Evolutionary conservation across 2,113 vertebrate species (phyloP), one percentile per base, ranked within the genome.

Genomic region (Eolophus roseicapilla): DNA sequence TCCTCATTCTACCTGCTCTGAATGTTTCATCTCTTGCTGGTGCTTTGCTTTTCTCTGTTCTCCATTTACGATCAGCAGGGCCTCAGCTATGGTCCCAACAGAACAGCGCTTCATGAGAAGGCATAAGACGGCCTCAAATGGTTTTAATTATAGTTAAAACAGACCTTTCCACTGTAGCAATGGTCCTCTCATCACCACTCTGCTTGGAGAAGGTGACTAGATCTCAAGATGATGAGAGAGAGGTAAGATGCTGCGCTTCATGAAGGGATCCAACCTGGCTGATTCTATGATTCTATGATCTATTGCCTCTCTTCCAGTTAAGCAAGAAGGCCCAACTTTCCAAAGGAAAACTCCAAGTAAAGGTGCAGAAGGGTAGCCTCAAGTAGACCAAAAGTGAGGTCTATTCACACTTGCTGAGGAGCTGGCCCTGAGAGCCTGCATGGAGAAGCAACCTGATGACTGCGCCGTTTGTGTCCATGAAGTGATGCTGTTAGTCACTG

Each of bases 21-120:
- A 89, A 64, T 46, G 33, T 82, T 94, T 96, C 57, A 87, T 95
- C 73, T 82, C 46, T 73, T 75, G 29, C 73, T 79, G 77, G 86
- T 16, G 18, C 50, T 82, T 81, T 71, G 65, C 49, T 52, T 91
- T 87, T n/a, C 69, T 93, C 65, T 92, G 57, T 87, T 90, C 70
- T 92, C 59, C 28, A 39, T 52, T 87, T 85, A 44, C 28, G 49
- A 43, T 75, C 88, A 55, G 39, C 39, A 31, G 6, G 47, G 84
- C 70, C 73, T 87, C 89, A 82, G 52, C 52, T 78, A 20, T 37
- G 27, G 28, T 79, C 91, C 65, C 87, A 87, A n/a, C 24, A 85
- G 78, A 92, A 67, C 47, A 79, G 37, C 8, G 3, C 35, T 83
- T 76, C 65, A 55, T 60, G 75, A 60, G 77, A 74, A 47, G 70